These are phyloP conservation scores for Sclerodermus sp. DNA, from an alignment of 2,888 invertebrate genomes.

Conservation along the genomic window DNA sequence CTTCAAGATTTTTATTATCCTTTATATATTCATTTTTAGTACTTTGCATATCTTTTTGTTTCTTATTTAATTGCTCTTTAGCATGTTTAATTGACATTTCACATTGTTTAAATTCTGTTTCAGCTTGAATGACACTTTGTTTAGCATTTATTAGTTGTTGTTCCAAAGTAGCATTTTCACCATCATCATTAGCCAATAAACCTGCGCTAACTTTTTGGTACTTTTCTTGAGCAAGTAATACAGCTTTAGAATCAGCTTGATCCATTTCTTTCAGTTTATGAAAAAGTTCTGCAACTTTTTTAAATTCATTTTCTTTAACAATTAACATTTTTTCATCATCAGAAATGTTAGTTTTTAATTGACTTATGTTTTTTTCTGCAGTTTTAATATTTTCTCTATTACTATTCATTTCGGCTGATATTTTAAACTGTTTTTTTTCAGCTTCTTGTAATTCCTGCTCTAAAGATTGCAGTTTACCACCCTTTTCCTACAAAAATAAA, in stretches of 20 bases:
- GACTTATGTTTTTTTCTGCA: conserved; percentile 69
- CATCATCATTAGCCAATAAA: conserved; percentile 75
- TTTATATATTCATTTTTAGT: conserved; percentile 70
- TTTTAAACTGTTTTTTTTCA: conserved; percentile 70
- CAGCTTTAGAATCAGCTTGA: conserved; percentile 67
- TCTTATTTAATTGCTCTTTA: conserved; percentile 65
- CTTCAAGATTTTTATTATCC: conserved; percentile 65
- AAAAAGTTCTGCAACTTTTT: conserved; percentile 67
- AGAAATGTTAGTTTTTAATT: conserved; percentile 67
- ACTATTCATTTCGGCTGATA: conserved; percentile 66
- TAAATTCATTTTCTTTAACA: conserved; percentile 65
- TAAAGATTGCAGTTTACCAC: conserved; percentile 65
- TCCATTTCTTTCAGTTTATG: conserved; percentile 71
- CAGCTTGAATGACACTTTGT: conserved; percentile 73
- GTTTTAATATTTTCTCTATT: conserved; percentile 68
- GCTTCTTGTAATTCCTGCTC: conserved; percentile 67
- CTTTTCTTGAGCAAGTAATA: conserved; percentile 73
- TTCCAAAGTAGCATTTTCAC: conserved; percentile 80
- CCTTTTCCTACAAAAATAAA: conserved; percentile 64
- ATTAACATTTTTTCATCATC: conserved; percentile 69
- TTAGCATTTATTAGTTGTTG: conserved; percentile 87
- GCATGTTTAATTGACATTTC: conserved; percentile 73
- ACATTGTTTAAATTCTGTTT: conserved; percentile 77
- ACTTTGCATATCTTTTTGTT: conserved; percentile 68
- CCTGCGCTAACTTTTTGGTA: conserved; percentile 86